phyloP scores from a whole-genome alignment of 2,888 invertebrate species.

The Microplitis deprimator region DNA sequence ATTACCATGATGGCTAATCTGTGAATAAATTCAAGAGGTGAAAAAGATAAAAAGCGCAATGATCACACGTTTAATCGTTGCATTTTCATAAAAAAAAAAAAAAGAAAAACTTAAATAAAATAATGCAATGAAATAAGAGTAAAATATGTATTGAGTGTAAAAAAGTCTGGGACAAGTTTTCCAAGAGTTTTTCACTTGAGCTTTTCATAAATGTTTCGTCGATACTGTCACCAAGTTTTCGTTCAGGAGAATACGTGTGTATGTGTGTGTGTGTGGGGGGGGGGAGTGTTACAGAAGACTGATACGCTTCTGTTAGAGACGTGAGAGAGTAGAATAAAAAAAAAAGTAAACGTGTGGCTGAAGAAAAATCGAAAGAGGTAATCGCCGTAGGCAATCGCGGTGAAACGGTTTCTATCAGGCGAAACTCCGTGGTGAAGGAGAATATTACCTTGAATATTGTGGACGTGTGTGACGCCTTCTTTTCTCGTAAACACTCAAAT shows the following conservation, averaged over 20 bases:
- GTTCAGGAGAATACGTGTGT: not conserved
- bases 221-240: conserved; percentile 1
- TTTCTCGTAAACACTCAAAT: conserved; percentile 15
- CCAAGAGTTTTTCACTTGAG: conserved; percentile 1
- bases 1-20: conserved; percentile 46
- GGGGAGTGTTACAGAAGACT: not conserved
- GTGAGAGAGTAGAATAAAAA: not conserved
- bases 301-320: not conserved
- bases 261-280: not conserved
- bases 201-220: conserved; percentile 7
- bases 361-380: conserved; percentile 21
- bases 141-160: not conserved
- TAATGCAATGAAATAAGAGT: not conserved
- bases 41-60: not conserved
- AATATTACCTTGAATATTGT: conserved; percentile 34
- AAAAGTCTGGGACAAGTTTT: not conserved
- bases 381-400: conserved; percentile 19
- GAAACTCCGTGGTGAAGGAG: not conserved
- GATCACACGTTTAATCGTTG: conserved; percentile 12
- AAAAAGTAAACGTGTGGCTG: not conserved
- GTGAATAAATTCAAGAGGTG: conserved; percentile 16
- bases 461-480: conserved; percentile 12
- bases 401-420: conserved; percentile 15
- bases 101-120: not conserved
- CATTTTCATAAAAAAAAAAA: not conserved